A percentile compares a stretch with the other conserved stretches of the same genome.
phyloP scores from a whole-genome alignment of 2,797 vertebrate genomes.

The Sorex maritimensis region DNA sequence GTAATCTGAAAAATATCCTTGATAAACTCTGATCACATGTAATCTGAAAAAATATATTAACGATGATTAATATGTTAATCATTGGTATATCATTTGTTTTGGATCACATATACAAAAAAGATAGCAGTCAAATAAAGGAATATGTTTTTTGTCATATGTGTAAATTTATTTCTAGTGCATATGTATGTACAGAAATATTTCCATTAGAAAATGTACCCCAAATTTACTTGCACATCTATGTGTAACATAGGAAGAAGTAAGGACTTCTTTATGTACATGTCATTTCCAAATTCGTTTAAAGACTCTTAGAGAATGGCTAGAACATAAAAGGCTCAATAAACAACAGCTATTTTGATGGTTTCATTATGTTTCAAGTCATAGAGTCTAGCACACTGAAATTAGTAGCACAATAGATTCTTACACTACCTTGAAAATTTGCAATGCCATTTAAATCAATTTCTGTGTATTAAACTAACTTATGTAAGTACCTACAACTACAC shows the following conservation, averaged over 20 bases:
- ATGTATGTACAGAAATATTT: background rate
- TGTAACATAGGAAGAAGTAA: background rate
- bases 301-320: background rate
- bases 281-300: conserved; percentile 7
- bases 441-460: conserved; percentile 71
- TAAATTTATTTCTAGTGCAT: too few relatives aligned
- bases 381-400: conserved; percentile 5
- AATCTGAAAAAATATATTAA: too few relatives aligned
- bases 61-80: too few relatives aligned
- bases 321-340: conserved; percentile 46
- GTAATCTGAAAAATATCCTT: background rate
- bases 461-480: conserved; percentile 66
- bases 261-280: conserved; percentile 3
- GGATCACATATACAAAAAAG: background rate
- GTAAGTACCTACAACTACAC: conserved; percentile 25
- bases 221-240: background rate
- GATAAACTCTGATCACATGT: background rate
- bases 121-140: background rate
- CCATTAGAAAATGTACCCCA: background rate
- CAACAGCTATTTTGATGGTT: conserved; percentile 54
- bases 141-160: background rate
- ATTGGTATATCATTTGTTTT: background rate
- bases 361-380: conserved; percentile 49
- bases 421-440: conserved; percentile 40
- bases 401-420: conserved; percentile 50